Base-by-base conservation (phyloP, 2,113 vertebrate species). In the Bufo gargarizans region DNA sequence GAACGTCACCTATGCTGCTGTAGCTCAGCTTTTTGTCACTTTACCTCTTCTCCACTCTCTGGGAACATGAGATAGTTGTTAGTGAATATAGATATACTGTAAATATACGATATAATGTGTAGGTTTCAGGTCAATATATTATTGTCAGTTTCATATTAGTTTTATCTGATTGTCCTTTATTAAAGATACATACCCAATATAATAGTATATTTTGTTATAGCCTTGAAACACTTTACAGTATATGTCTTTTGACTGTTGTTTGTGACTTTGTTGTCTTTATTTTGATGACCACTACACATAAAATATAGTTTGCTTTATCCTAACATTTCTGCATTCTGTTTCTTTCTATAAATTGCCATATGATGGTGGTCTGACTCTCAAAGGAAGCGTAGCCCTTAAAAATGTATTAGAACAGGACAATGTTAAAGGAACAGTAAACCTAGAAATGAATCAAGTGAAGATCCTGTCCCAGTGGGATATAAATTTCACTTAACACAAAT, bases 111-210 rank as follows among this genome's bases (percentile, higher is more conserved):
- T 5, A 50, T 0, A 20, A 8, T 50, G 45, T 16, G 11, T 78
- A 56, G 49, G 19, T 55, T 56, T 78, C 1, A 78, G 76, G 77
- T 78, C 77, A 78, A 78, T 22, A 78, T 78, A 55, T 56, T 47
- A 47, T 22, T 49, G 17, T n/a, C 20, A 77, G 11, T 19, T 77
- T 55, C 19, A 22, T 78, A 19, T 77, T 76, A 49, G 45, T 50
- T 76, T 77, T 77, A 12, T 55, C 7, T 13, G 0, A 14, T 22
- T 78, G 14, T 22, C 50, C 20, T 76, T 19, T 20, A 19, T 76
- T 11, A 19, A 7, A 12, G 5, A 47, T 74, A 47, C 14, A 17
- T 74, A 45, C 6, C 45, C 71, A 17, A 17, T 76, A 76, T 19
- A 50, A 19, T 76, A 11, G 45, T 49, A 47, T 74, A 2, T 76